Percentiles rank a stretch among this genome's conserved stretches.
Evolutionary conservation across 2,797 vertebrate genomes (phyloP).

Genomic region (Micropoecilia bifurca): DNA sequence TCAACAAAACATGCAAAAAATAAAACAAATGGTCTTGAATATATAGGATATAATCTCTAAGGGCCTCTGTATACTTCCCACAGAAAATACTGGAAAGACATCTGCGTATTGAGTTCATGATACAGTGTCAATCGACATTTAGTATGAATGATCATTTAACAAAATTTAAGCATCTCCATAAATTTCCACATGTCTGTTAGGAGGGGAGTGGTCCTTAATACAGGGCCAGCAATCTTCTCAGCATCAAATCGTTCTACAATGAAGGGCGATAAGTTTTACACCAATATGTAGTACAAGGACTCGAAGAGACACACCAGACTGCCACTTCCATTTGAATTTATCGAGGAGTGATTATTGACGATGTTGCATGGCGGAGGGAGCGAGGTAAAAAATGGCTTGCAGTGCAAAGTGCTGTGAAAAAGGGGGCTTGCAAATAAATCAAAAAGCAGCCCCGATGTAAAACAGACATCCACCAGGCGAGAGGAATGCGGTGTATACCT

Average conservation of each 20-base stretch:
- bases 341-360: conserved; percentile 73
- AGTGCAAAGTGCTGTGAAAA: conserved; percentile 60
- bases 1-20: neutral
- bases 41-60: conserved; percentile 27
- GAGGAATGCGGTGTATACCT: conserved; percentile 46
- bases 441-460: conserved; percentile 64
- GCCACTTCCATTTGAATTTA: conserved; percentile 76
- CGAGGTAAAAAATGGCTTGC: conserved; percentile 67
- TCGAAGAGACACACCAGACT: conserved; percentile 65
- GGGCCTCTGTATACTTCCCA: conserved; percentile 19
- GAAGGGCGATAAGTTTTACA: conserved; percentile 70
- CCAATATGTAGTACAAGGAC: conserved; percentile 61
- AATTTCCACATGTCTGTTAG: conserved; percentile 57
- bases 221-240: conserved; percentile 61
- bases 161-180: conserved; percentile 65
- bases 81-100: conserved; percentile 31
- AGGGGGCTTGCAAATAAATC: conserved; percentile 61
- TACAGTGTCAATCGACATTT: conserved; percentile 61
- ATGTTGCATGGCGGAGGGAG: conserved; percentile 63
- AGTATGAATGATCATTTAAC: conserved; percentile 69
- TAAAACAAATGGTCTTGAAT: neutral
- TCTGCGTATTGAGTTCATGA: conserved; percentile 42
- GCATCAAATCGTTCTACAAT: conserved; percentile 75
- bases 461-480: conserved; percentile 73
- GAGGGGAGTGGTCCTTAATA: conserved; percentile 11